phyloP scores from a whole-genome alignment of 2,113 vertebrate genomes.

The Rhipidura dahli region DNA sequence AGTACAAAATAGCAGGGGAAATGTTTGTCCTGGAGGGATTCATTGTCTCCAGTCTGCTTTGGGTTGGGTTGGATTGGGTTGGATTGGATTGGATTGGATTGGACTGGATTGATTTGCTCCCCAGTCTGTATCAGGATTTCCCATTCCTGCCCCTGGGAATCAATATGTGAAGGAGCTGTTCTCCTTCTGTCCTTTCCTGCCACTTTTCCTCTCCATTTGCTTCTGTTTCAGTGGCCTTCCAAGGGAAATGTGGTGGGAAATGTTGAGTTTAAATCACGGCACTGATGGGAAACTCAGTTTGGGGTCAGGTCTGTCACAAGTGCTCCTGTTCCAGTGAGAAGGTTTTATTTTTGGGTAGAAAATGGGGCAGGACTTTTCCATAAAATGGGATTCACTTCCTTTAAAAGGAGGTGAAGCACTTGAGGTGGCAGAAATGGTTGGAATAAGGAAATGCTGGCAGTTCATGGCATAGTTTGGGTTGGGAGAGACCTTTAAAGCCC shows the following conservation, averaged over 20 bases:
- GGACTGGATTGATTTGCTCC: not conserved
- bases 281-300: not conserved
- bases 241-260: not conserved
- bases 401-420: not conserved
- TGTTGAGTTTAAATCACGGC: not conserved
- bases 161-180: not conserved
- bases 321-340: not conserved
- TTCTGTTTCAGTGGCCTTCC: not conserved
- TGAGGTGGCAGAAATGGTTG: not conserved
- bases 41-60: not conserved
- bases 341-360: not conserved
- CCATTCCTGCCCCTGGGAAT: not conserved
- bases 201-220: not conserved
- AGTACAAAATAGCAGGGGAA: conserved; percentile 51
- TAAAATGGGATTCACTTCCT: not conserved
- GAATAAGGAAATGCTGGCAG: not conserved
- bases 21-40: not conserved
- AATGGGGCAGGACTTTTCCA: accelerated
- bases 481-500: not conserved
- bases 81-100: too few species aligned
- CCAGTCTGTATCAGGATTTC: not conserved
- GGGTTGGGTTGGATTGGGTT: too few species aligned
- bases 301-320: not conserved
- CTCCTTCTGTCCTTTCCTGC: not conserved
- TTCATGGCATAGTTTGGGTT: not conserved